Conservation (phyloP, 2,888 invertebrate genomes). For the Megamerina dolium region DNA sequence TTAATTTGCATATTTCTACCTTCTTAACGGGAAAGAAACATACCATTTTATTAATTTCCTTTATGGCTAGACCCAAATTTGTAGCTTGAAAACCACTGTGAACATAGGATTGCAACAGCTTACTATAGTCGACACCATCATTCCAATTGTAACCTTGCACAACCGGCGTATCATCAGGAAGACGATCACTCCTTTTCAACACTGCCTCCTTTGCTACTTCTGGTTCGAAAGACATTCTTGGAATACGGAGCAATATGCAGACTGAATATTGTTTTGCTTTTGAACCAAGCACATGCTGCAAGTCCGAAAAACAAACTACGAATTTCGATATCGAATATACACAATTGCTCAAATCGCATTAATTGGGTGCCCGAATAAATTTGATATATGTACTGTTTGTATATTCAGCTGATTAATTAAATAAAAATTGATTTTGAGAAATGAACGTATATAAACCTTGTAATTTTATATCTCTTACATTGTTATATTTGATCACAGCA, state of each 20-base stretch:
- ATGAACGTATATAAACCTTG: no score
- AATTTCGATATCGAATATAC: not conserved
- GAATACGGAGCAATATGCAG: not conserved
- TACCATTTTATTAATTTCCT: constrained; percentile 89
- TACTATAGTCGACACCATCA: constrained; percentile 77
- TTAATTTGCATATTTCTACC: constrained; percentile 4
- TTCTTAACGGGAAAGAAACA: not conserved
- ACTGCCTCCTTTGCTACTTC: constrained; percentile 65
- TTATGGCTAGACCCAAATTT: constrained; percentile 83
- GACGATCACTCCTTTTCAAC: constrained; percentile 60
- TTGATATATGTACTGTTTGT: no score
- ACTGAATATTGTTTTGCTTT: constrained; percentile 3
- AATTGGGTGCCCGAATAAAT: no score
- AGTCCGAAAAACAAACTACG: no score
- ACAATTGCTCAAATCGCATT: no score
- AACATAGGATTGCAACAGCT: constrained; percentile 71
- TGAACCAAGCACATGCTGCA: not conserved
- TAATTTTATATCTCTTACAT: no score
- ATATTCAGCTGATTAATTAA: no score
- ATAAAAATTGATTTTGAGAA: no score
- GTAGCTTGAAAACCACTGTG: constrained; percentile 96
- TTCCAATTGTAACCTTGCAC: constrained; percentile 93
- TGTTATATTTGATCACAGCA: no score
- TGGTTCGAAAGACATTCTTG: constrained; percentile 37
- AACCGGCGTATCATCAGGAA: constrained; percentile 61